A percentile compares a stretch with the other conserved stretches of the same genome.
phyloP scores from a whole-genome alignment of 64 coral and sea anemone species.

The Hydrozoanthus tunicans region DNA sequence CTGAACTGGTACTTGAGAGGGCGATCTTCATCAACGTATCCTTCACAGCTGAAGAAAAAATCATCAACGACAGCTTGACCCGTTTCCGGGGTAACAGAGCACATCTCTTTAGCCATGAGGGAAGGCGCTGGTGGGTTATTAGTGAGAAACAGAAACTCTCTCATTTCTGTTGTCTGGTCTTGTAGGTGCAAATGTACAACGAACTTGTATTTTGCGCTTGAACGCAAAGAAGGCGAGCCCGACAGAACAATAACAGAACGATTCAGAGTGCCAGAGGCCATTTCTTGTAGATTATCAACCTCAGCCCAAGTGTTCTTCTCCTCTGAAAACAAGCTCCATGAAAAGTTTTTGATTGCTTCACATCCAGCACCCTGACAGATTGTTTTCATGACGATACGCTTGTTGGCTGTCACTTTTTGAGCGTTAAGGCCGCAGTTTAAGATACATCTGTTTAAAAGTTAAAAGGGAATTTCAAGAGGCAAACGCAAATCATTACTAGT shows the following conservation, averaged over 20 bases:
- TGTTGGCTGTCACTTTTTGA: constrained; percentile 30
- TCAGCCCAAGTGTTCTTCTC: background rate
- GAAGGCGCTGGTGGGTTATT: background rate
- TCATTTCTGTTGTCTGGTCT: constrained; percentile 40
- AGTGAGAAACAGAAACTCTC: constrained; percentile 9
- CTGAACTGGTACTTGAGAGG: constrained; percentile 44
- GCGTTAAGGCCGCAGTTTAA: constrained; percentile 1
- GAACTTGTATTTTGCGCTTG: constrained; percentile 15
- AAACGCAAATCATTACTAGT: no score
- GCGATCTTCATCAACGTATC: constrained; percentile 18
- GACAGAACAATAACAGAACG: constrained; percentile 5
- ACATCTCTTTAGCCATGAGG: background rate
- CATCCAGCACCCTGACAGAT: constrained; percentile 25
- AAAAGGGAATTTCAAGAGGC: no score
- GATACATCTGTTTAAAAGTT: constrained; percentile 40
- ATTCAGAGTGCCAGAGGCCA: constrained; percentile 2
- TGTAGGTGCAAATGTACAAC: background rate
- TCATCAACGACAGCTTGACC: constrained; percentile 41
- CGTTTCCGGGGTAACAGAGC: constrained; percentile 13
- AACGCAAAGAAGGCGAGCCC: constrained; percentile 12
- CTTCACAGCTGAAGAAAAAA: constrained; percentile 43
- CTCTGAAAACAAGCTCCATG: constrained; percentile 2
- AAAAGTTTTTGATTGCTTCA: constrained; percentile 24
- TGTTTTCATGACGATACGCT: constrained; percentile 6
- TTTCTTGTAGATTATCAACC: constrained; percentile 23